Percentiles rank a stretch among this genome's conserved stretches.
Evolutionary conservation across 2,888 invertebrate species (phyloP).

Genomic region (Drosophila peninsularis): DNA sequence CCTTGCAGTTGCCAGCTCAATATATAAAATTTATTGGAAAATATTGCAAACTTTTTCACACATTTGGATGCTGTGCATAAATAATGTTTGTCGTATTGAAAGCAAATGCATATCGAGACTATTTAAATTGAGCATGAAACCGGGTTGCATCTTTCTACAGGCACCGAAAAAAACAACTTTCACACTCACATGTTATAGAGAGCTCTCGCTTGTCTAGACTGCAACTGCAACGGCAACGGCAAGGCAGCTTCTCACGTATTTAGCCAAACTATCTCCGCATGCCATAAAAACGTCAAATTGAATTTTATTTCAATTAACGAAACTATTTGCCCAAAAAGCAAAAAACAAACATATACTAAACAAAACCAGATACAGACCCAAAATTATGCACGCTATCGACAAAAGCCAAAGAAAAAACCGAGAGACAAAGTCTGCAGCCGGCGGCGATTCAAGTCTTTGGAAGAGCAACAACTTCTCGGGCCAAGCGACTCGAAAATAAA

Average conservation of each 20-base stretch:
- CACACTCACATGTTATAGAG: slow-evolving; percentile 53
- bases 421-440: slow-evolving; percentile 24
- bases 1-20: slow-evolving; percentile 1
- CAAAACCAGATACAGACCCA: slow-evolving; percentile 50
- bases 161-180: slow-evolving; percentile 58
- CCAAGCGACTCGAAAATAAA: slow-evolving; percentile 3
- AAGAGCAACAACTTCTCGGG: slow-evolving; percentile 28
- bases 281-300: slow-evolving; percentile 78
- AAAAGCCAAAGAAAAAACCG: not conserved
- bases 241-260: slow-evolving; percentile 70
- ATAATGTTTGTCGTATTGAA: slow-evolving; percentile 31
- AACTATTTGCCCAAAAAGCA: slow-evolving; percentile 64
- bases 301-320: slow-evolving; percentile 80
- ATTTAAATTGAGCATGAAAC: slow-evolving; percentile 46
- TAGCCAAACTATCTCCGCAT: slow-evolving; percentile 71
- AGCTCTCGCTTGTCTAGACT: slow-evolving; percentile 42
- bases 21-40: slow-evolving; percentile 9
- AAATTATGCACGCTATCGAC: slow-evolving; percentile 66
- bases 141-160: slow-evolving; percentile 63
- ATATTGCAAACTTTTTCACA: slow-evolving; percentile 19
- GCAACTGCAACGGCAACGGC: slow-evolving; percentile 21
- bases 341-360: slow-evolving; percentile 26
- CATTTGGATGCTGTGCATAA: slow-evolving; percentile 26
- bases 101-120: slow-evolving; percentile 41
- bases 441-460: slow-evolving; percentile 38